phyloP scores from a whole-genome alignment of 2,888 invertebrate species.

The Melolontha melolontha region DNA sequence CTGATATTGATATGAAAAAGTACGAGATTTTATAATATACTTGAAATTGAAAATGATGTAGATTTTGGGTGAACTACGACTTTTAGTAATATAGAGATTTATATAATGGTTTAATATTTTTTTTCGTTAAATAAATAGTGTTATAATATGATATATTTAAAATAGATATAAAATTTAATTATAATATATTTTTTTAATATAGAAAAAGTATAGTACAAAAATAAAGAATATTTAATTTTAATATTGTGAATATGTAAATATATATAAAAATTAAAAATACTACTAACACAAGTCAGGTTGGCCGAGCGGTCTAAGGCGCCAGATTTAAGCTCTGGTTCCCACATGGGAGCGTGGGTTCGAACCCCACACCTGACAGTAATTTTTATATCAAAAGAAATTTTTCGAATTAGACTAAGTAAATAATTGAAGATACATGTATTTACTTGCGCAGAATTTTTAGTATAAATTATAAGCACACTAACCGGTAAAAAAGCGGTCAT shows the following conservation, averaged over 20 bases:
- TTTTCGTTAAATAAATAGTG: background rate
- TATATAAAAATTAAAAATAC: too few relatives aligned
- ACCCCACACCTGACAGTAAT: constrained; percentile 74
- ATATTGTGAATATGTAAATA: background rate
- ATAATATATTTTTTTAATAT: background rate
- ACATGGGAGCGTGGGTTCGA: constrained; percentile 76
- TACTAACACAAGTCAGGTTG: constrained; percentile 75
- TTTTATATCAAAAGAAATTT: too few relatives aligned
- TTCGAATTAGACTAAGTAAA: too few relatives aligned
- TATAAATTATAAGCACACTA: too few relatives aligned
- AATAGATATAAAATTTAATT: background rate
- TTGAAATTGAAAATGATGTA: background rate
- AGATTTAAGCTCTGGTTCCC: constrained; percentile 78
- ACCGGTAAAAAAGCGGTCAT: too few relatives aligned
- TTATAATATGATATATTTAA: background rate
- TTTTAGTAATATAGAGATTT: too few relatives aligned
- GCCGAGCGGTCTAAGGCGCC: constrained; percentile 79
- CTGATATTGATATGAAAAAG: background rate
- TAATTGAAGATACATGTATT: too few relatives aligned
- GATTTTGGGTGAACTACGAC: too few relatives aligned
- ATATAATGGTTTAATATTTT: background rate
- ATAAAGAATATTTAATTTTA: background rate
- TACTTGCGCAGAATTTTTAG: too few relatives aligned
- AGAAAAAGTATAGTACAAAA: background rate
- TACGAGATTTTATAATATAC: background rate